Base-by-base conservation (phyloP, 92 coral and sea anemone species). In the Porites divaricata region DNA sequence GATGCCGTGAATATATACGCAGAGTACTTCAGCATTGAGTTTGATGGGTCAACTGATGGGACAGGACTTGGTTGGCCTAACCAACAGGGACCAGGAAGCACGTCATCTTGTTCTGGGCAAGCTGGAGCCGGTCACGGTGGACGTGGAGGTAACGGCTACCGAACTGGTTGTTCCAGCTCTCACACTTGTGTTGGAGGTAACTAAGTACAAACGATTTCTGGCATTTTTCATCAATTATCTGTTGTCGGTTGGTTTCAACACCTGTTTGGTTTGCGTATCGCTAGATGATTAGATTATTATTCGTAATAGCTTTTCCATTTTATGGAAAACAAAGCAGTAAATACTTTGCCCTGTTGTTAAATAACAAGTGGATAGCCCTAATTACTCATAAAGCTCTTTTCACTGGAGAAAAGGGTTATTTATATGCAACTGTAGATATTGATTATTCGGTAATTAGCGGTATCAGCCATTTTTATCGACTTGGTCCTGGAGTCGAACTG, bases 51-150 rank as follows among this genome's bases (percentile, higher is more conserved):
- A 53, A 45, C 89, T 4, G 95, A 96, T 79, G 83, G 89, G 13
- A 84, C 95, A 12, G 86, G 91, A 25, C 90, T 87, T 75, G 99
- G 98, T 24, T 92, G 93, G 93, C 51, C 89, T 7, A 76, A 84
- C 16, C 72, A 67, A n/a, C 80, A 71, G 73, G 99, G 99, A 9
- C 92, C 91, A 53, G 98, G 99, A 57, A 64, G 65, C 49, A 57
- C 81, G 13, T 58, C 76, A 9, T 48, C 58, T 21, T 89, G 95
- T 58, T 68, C 70, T 13, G 89, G 79, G 19, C 87, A 83, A 2
- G 95, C 92, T 41, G 98, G 98, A 21, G 99, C 98, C 16, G 99
- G 98, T n/a, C 99, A 96, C 81, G 99, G 96, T 58, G 99, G 99
- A 14, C n/a, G 8, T 2, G 99, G 99, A 77, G 99, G 99, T 16